These are phyloP conservation scores for Dichetophora obliterata DNA, from an alignment of 2,888 invertebrate genomes.

Conservation along the genomic window DNA sequence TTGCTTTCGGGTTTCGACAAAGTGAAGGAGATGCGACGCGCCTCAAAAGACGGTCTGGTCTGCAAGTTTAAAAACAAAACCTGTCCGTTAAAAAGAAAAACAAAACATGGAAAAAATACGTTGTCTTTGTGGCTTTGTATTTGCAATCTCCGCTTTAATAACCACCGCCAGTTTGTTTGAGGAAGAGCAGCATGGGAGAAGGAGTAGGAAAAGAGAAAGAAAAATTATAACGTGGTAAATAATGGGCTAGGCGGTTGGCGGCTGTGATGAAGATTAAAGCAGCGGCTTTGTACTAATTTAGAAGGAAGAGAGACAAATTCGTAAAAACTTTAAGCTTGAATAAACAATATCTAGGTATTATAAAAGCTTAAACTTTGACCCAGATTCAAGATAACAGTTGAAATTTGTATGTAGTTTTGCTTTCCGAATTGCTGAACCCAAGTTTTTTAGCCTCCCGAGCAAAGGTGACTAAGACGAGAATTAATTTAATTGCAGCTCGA, in stretches of 20 bases:
- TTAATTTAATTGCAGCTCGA: too few species aligned
- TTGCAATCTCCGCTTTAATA: conserved; percentile 35
- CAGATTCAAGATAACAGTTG: neutral
- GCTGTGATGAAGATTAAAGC: neutral
- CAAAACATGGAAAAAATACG: conserved; percentile 4
- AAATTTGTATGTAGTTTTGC: neutral
- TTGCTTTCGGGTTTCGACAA: conserved; percentile 35
- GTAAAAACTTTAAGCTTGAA: neutral
- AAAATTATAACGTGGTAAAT: neutral
- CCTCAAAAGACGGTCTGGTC: neutral
- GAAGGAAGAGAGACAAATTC: neutral
- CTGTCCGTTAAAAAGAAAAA: conserved; percentile 19
- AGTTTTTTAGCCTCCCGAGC: too few species aligned
- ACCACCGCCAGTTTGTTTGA: conserved; percentile 7
- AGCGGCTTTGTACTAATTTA: too few species aligned
- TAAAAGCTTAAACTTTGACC: neutral
- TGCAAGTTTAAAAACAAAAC: conserved; percentile 39
- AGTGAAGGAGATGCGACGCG: neutral
- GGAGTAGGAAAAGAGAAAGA: neutral
- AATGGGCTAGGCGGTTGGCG: neutral
- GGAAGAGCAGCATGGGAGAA: neutral
- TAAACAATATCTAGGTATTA: neutral
- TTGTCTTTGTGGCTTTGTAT: conserved; percentile 32
- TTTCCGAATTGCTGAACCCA: too few species aligned
- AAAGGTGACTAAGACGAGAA: too few species aligned